These are phyloP conservation scores for Drosophila bocki DNA, from an alignment of 1,140 invertebrate species.

Conservation along the genomic window DNA sequence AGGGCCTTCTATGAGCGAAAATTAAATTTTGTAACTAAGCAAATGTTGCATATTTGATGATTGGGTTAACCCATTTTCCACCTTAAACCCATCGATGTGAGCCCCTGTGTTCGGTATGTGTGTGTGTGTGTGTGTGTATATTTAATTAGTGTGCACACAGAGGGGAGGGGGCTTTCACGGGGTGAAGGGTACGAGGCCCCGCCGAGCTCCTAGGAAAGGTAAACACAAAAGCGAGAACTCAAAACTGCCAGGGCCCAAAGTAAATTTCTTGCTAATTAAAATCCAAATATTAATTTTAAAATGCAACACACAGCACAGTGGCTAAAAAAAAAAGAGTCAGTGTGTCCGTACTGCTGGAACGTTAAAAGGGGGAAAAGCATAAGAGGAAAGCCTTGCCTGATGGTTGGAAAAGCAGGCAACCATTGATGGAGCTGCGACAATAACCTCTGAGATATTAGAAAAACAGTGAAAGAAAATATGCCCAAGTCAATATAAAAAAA, in stretches of 20 bases:
- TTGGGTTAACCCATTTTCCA: conserved; percentile 49
- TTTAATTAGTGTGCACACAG: conserved; percentile 76
- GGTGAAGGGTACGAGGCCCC: background rate
- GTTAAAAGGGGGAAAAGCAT: background rate
- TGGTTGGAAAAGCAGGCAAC: background rate
- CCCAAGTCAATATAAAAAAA: too few species aligned
- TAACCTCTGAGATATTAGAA: conserved; percentile 16
- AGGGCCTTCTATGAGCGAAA: conserved; percentile 38
- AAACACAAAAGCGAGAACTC: conserved; percentile 69
- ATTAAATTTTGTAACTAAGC: conserved; percentile 78
- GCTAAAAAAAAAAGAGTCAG: conserved; percentile 16
- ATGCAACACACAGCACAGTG: conserved; percentile 64
- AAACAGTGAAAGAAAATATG: too few species aligned
- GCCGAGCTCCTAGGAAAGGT: conserved; percentile 54
- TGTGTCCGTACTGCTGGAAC: conserved; percentile 4
- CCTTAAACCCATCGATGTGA: conserved; percentile 45
- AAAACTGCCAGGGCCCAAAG: conserved; percentile 75
- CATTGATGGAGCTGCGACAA: conserved; percentile 32
- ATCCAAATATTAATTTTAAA: conserved; percentile 84
- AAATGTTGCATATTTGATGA: conserved; percentile 83
- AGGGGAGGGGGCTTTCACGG: conserved; percentile 3
- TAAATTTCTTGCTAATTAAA: conserved; percentile 84
- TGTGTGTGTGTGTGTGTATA: conserved; percentile 56
- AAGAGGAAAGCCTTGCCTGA: background rate
- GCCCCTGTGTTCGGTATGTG: conserved; percentile 37